phyloP scores from a whole-genome alignment of 2,113 vertebrate genomes.

The Pao palembangensis region DNA sequence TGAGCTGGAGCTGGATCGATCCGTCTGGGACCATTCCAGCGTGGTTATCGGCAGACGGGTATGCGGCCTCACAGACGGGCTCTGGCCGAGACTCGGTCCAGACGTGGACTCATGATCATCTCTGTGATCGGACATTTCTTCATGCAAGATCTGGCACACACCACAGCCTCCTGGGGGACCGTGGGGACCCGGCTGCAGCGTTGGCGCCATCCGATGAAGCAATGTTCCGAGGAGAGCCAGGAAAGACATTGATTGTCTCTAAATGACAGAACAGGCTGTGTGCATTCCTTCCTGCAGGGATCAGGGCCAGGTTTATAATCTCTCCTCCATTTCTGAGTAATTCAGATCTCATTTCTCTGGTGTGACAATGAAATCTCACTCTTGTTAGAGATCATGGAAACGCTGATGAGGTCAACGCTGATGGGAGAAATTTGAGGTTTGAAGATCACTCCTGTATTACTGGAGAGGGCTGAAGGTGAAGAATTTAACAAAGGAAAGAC shows the following conservation, averaged over 20 bases:
- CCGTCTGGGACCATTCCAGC: too few species aligned
- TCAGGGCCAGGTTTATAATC: conserved; percentile 36
- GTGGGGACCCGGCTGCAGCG: conserved; percentile 16
- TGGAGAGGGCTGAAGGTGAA: too few species aligned
- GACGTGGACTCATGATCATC: conserved; percentile 35
- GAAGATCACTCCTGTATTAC: too few species aligned
- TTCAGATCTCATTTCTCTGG: conserved; percentile 2
- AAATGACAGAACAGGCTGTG: conserved; percentile 29
- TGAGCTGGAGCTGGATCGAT: conserved; percentile 47
- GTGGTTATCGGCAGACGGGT: background rate
- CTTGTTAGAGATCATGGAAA: background rate
- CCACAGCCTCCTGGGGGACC: conserved; percentile 28
- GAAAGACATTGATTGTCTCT: conserved; percentile 38
- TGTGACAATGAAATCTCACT: conserved; percentile 7
- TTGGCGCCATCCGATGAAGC: conserved; percentile 22
- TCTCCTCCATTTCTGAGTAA: conserved; percentile 11
- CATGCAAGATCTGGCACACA: conserved; percentile 33
- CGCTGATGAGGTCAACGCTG: background rate
- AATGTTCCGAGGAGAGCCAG: conserved; percentile 33
- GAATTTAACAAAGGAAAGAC: too few species aligned
- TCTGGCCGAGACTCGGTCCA: conserved; percentile 25
- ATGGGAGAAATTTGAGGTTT: too few species aligned
- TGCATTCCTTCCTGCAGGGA: conserved; percentile 39
- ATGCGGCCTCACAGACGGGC: conserved; percentile 10
- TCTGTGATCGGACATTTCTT: conserved; percentile 39